These are phyloP conservation scores for Dichetophora obliterata DNA, from an alignment of 2,888 invertebrate species.

Conservation along the genomic window DNA sequence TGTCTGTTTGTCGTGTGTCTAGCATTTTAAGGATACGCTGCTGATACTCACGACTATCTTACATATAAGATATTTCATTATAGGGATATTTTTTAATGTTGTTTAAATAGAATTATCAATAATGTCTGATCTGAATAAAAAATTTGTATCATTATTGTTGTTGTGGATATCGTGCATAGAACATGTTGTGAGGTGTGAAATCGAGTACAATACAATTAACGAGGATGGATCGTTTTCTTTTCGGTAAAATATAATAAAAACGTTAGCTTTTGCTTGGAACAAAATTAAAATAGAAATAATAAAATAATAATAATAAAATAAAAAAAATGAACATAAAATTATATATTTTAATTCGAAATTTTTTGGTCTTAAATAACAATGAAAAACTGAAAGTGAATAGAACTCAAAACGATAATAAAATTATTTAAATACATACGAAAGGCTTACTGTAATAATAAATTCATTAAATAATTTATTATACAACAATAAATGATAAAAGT, in stretches of 20 bases:
- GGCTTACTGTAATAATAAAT: too few relatives aligned
- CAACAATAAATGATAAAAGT: too few relatives aligned
- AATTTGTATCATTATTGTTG: background rate
- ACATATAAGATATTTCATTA: background rate
- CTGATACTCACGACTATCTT: background rate
- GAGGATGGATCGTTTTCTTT: conserved; percentile 83
- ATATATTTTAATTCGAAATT: too few relatives aligned
- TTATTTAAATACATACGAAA: too few relatives aligned
- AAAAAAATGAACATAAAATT: too few relatives aligned
- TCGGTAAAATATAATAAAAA: conserved; percentile 70
- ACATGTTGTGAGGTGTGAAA: conserved; percentile 53
- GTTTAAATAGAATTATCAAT: background rate
- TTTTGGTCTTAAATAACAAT: too few relatives aligned
- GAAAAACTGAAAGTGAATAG: too few relatives aligned
- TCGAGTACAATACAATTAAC: conserved; percentile 76
- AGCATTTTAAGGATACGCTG: background rate
- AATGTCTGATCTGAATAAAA: conserved; percentile 22
- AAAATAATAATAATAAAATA: too few relatives aligned
- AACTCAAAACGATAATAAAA: too few relatives aligned
- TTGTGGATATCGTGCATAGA: background rate
- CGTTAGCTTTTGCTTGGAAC: too few relatives aligned
- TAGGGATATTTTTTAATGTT: background rate
- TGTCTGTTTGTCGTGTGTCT: background rate
- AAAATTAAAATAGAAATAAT: too few relatives aligned
- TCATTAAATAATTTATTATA: too few relatives aligned